Evolutionary conservation across 2,113 vertebrate species (phyloP).

Genomic region (Ivindomyrus marchei): DNA sequence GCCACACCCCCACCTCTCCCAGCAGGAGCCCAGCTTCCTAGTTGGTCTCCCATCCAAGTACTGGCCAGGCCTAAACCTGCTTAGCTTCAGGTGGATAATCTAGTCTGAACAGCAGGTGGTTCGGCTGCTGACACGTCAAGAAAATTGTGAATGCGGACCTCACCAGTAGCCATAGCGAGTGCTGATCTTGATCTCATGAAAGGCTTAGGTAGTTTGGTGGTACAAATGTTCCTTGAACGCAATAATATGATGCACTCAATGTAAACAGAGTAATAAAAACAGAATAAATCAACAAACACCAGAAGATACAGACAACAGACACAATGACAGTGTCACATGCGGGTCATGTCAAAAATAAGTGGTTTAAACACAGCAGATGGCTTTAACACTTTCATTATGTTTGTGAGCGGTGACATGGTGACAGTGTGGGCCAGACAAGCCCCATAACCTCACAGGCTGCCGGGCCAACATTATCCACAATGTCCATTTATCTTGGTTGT

Average conservation of each 20-base stretch:
- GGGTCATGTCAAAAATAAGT: neutral
- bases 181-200: neutral
- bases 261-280: neutral
- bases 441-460: neutral
- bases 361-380: neutral
- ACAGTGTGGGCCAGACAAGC: neutral
- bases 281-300: neutral
- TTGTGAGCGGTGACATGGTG: neutral
- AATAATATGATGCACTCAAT: neutral
- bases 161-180: neutral
- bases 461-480: neutral
- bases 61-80: neutral
- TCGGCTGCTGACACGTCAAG: neutral
- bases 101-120: neutral
- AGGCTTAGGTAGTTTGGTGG: neutral
- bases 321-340: neutral
- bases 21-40: neutral
- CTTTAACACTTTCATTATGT: neutral
- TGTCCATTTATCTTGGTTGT: neutral
- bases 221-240: neutral
- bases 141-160: neutral
- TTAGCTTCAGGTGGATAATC: neutral
- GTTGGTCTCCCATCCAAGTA: neutral
- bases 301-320: neutral
- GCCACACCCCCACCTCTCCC: neutral